Evolutionary conservation across 2,888 invertebrate species (phyloP), one percentile per base, ranked within the genome.

Genomic region (Lottia scabra): DNA sequence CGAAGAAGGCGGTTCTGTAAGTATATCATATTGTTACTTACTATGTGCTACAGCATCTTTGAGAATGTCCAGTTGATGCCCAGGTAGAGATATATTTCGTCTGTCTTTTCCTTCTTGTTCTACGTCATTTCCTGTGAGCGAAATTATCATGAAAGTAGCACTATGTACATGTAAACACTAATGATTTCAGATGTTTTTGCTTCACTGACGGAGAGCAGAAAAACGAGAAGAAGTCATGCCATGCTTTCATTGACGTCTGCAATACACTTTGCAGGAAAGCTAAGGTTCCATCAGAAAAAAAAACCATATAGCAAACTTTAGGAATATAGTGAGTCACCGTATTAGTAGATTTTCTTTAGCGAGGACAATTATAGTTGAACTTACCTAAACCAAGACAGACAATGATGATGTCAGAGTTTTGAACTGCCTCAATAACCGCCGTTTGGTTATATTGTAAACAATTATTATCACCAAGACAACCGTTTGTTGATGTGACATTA

Each of bases 341-440:
- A 8, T 38, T 38, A 5, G 10, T 8, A 10, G 0, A 5, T 38
- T 1, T 38, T 38, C 10, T 38, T 6, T 8, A 38, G 38, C 38
- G 8, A 38, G 10, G 38, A 6, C 10, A 38, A 38, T 30, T 2
- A 30, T 8, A 6, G 10, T 38, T 5, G 10, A 13, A 19, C 73
- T 63, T 65, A 84, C 84, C 84, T 73, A 82, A 82, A 27, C 87
- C 87, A 13, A 87, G 81, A 75, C 85, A 86, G 19, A 87, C 82
- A 64, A 87, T 72, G 15, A 84, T 79, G 4, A 83, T 67, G 30
- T 84, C 78, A 16, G 83, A 74, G 12, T 75, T 79, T 3, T 56
- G 62, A 4, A 83, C 80, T 8, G 83, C 84, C 26, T 63, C 48
- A 65, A 75, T 76, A 8, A 86, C 69, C 23, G 76, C 75, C 8